Conservation (phyloP, 2,888 invertebrate genomes). For the Melangyna quadrimaculata region DNA sequence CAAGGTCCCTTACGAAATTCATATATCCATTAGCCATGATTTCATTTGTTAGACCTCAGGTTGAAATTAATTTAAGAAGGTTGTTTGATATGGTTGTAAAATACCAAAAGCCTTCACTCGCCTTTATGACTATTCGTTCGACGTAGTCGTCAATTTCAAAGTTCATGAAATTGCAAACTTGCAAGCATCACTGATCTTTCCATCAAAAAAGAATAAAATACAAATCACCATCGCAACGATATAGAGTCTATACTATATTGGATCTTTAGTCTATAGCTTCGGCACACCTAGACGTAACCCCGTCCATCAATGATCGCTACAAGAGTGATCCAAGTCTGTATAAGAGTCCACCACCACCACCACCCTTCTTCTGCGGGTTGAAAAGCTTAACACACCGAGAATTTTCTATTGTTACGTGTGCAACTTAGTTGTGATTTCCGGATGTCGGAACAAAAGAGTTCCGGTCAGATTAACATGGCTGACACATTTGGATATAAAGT, state of each 20-base stretch:
- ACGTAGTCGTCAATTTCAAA: constrained; percentile 12
- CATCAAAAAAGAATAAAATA: background rate
- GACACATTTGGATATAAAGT: constrained; percentile 68
- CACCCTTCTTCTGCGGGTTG: background rate
- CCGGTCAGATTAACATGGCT: constrained; percentile 74
- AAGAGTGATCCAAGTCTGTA: constrained; percentile 23
- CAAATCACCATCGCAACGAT: constrained; percentile 28
- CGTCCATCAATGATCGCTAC: constrained; percentile 25
- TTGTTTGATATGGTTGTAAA: background rate
- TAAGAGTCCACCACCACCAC: background rate
- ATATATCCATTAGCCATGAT: background rate
- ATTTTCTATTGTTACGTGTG: constrained; percentile 49
- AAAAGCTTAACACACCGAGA: constrained; percentile 25
- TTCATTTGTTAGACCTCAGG: background rate
- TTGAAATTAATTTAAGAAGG: constrained; percentile 13
- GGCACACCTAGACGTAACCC: constrained; percentile 56
- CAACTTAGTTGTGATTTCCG: constrained; percentile 71
- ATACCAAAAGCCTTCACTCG: background rate
- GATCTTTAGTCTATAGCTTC: constrained; percentile 31
- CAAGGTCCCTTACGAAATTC: background rate
- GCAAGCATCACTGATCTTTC: constrained; percentile 53
- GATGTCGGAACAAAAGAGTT: constrained; percentile 76
- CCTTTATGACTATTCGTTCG: background rate
- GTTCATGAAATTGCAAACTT: constrained; percentile 35
- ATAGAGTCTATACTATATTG: background rate